phyloP scores from a whole-genome alignment of 2,113 vertebrate species.

The Formicarius rufipectus region DNA sequence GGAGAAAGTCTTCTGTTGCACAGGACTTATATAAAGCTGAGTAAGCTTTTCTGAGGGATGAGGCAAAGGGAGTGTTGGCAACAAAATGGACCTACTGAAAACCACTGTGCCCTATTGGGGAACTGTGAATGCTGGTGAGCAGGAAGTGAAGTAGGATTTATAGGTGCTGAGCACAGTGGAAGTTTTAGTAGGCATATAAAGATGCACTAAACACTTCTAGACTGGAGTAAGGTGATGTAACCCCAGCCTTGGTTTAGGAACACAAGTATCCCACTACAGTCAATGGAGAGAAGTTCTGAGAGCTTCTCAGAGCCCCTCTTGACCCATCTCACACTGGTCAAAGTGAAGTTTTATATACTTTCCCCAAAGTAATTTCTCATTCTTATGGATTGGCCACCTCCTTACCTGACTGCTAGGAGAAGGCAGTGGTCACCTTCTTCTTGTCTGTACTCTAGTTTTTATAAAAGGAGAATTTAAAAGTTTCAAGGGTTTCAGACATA shows the following conservation, averaged over 20 bases:
- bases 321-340: neutral
- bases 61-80: neutral
- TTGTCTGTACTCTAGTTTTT: neutral
- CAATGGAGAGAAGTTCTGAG: neutral
- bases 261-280: neutral
- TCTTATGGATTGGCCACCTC: neutral
- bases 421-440: neutral
- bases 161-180: neutral
- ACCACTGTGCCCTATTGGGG: neutral
- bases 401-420: neutral
- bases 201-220: neutral
- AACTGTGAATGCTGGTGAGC: neutral
- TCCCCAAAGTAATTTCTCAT: accelerated
- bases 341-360: neutral
- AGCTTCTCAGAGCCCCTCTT: neutral
- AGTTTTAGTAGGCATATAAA: neutral
- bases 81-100: neutral
- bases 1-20: neutral
- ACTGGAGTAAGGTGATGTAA: accelerated
- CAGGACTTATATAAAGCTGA: neutral
- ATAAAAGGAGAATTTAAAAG: neutral
- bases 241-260: neutral
- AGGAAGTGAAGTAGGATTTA: neutral
- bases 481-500: neutral
- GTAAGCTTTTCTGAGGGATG: neutral